A percentile compares a stretch with the other conserved stretches of the same genome.
Evolutionary conservation across 2,113 vertebrate genomes (phyloP).

Genomic region (Callipepla californica): DNA sequence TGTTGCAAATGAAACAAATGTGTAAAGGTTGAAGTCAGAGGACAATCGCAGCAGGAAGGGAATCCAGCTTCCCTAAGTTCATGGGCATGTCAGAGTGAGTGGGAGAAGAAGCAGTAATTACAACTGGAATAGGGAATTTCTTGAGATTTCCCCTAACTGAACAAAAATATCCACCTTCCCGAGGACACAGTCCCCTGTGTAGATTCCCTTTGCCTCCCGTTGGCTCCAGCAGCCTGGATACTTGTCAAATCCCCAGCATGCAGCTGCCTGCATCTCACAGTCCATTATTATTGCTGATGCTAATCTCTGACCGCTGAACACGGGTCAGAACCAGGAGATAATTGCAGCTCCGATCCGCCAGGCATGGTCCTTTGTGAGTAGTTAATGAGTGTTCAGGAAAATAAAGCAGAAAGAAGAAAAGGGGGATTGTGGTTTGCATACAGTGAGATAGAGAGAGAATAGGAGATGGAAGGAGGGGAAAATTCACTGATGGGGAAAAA

Average conservation of each 20-base stretch:
- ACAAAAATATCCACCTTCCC: neutral
- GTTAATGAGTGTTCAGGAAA: constrained; percentile 77
- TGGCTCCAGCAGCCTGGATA: constrained; percentile 37
- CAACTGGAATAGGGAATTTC: neutral
- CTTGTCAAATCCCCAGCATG: constrained; percentile 52
- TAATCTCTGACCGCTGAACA: constrained; percentile 70
- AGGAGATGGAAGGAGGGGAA: constrained; percentile 56
- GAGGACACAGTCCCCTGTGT: neutral
- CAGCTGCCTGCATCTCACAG: constrained; percentile 19
- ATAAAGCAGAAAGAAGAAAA: constrained; percentile 74
- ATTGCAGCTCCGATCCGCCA: constrained; percentile 72
- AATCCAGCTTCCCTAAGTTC: neutral
- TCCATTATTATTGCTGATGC: constrained; percentile 75
- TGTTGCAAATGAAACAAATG: neutral
- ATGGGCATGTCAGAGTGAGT: neutral
- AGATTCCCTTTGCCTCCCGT: neutral
- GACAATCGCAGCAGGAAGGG: neutral
- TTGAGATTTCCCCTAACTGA: neutral
- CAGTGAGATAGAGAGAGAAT: constrained; percentile 63
- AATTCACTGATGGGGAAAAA: constrained; percentile 38
- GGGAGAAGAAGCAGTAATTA: neutral
- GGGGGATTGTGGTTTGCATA: constrained; percentile 75
- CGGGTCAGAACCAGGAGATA: constrained; percentile 75
- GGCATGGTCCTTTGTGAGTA: constrained; percentile 75
- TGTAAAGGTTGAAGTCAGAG: neutral